A percentile compares a stretch with the other conserved stretches of the same genome.
These are phyloP conservation scores for Ceratosolen fusciceps DNA, from an alignment of 1,140 invertebrate species.

Conservation along the genomic window DNA sequence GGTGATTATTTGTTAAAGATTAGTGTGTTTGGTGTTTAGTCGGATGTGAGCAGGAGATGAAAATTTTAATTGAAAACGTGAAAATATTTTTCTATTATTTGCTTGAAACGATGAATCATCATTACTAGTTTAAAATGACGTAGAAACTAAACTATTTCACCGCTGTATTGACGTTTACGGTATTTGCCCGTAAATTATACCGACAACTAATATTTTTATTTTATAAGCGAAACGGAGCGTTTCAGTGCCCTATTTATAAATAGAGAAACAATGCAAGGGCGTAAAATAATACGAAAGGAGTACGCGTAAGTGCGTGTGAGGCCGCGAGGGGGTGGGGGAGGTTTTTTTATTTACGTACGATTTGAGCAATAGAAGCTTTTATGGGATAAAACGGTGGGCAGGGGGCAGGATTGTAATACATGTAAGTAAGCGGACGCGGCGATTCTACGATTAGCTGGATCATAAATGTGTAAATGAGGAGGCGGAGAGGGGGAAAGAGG, in stretches of 20 bases:
- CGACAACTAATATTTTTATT: background rate
- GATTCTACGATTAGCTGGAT: too few species aligned
- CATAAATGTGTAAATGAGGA: too few species aligned
- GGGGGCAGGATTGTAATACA: too few species aligned
- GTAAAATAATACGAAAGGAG: too few species aligned
- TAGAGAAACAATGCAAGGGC: too few species aligned
- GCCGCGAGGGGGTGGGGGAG: too few species aligned
- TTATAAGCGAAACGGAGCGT: background rate
- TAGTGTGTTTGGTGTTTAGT: background rate
- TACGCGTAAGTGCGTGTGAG: too few species aligned
- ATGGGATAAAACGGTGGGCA: too few species aligned
- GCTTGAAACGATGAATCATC: background rate
- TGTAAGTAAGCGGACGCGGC: too few species aligned
- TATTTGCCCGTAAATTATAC: background rate
- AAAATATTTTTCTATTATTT: background rate
- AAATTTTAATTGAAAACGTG: background rate
- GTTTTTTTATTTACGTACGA: too few species aligned
- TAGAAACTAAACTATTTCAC: background rate
- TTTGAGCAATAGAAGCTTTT: too few species aligned
- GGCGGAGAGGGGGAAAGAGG: too few species aligned
- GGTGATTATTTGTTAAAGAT: background rate
- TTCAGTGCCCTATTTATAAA: background rate
- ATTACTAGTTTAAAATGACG: background rate
- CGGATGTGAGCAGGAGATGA: background rate
- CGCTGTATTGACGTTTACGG: background rate